Conservation (phyloP, 1,140 invertebrate genomes). For the Cotesia vestalis region DNA sequence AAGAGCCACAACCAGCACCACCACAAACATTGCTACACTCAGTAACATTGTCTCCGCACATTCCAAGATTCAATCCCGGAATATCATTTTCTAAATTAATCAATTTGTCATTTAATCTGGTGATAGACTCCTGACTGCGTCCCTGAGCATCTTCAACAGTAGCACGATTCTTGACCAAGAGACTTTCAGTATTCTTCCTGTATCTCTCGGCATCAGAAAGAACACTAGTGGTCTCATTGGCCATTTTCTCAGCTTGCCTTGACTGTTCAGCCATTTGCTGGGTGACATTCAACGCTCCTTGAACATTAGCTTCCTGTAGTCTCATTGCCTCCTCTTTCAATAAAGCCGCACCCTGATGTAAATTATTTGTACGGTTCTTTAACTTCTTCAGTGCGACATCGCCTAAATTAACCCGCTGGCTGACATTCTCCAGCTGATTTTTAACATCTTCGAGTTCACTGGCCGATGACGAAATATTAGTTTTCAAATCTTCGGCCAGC, state of each 20-base stretch:
- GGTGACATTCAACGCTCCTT: conserved; percentile 92
- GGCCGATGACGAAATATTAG: conserved; percentile 65
- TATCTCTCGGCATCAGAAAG: conserved; percentile 82
- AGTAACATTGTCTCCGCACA: conserved; percentile 88
- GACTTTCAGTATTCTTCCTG: conserved; percentile 82
- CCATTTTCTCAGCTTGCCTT: conserved; percentile 75
- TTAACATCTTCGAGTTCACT: conserved; percentile 72
- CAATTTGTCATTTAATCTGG: conserved; percentile 73
- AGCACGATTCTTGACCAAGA: conserved; percentile 76
- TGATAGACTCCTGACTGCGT: conserved; percentile 75
- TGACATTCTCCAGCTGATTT: conserved; percentile 77
- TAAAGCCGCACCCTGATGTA: conserved; percentile 78
- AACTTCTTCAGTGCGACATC: conserved; percentile 81
- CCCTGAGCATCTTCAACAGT: conserved; percentile 77
- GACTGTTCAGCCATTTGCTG: conserved; percentile 78
- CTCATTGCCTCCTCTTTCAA: conserved; percentile 88
- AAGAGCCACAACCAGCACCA: conserved; percentile 90
- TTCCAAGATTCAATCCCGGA: conserved; percentile 85
- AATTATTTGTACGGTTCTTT: conserved; percentile 74
- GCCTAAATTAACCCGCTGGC: conserved; percentile 79
- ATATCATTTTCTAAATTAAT: conserved; percentile 75
- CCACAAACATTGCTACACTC: conserved; percentile 92
- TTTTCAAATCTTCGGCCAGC: conserved; percentile 67
- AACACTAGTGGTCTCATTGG: conserved; percentile 64
- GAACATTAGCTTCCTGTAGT: conserved; percentile 93